Evolutionary conservation across 2,888 invertebrate species (phyloP).

Genomic region (Pammene aurita): DNA sequence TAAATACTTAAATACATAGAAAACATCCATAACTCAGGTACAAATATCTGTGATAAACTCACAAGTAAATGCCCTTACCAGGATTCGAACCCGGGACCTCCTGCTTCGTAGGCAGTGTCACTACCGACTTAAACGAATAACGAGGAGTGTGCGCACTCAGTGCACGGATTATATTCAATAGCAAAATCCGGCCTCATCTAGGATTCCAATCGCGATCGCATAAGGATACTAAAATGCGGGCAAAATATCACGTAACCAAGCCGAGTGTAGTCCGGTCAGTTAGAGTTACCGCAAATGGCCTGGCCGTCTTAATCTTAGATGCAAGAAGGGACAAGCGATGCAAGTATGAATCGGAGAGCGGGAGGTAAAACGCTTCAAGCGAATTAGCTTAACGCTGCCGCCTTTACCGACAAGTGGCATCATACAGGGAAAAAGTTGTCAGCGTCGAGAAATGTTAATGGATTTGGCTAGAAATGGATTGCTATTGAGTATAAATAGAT

Average conservation of each 20-base stretch:
- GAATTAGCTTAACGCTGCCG: not conserved
- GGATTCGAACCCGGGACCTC: too few species aligned
- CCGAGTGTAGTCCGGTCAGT: constrained; percentile 31
- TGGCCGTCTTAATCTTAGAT: constrained; percentile 40
- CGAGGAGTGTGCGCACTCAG: not conserved
- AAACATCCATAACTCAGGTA: too few species aligned
- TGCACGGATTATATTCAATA: not conserved
- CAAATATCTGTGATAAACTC: too few species aligned
- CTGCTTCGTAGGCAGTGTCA: too few species aligned
- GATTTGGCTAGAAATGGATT: too few species aligned
- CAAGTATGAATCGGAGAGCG: constrained; percentile 13
- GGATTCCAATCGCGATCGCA: not conserved
- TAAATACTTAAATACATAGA: too few species aligned
- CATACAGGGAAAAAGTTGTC: too few species aligned
- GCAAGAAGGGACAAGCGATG: constrained; percentile 9
- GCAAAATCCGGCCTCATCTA: not conserved
- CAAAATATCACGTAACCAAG: constrained; percentile 28
- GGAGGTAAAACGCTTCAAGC: not conserved
- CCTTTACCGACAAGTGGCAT: too few species aligned
- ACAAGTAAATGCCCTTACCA: too few species aligned
- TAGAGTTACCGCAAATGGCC: constrained; percentile 37
- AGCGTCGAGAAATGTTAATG: too few species aligned
- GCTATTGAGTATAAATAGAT: too few species aligned
- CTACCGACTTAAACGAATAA: too few species aligned
- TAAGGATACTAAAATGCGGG: constrained; percentile 8